These are phyloP conservation scores for Eurypyga helias DNA, from an alignment of 2,113 vertebrate genomes.

Conservation along the genomic window DNA sequence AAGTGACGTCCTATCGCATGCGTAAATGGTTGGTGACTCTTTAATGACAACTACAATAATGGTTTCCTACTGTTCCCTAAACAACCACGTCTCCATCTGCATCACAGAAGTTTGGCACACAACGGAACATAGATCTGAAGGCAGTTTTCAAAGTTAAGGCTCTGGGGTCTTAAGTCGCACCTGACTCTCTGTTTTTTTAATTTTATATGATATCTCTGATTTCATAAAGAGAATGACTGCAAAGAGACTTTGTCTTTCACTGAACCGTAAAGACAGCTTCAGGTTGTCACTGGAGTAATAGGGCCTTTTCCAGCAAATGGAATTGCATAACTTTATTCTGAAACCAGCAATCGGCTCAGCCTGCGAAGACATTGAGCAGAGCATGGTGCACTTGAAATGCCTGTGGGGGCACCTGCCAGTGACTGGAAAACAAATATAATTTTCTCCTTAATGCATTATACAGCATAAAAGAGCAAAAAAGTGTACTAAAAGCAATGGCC, in stretches of 20 bases:
- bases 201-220: not conserved
- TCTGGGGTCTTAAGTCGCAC: not conserved
- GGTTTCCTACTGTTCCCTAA: not conserved
- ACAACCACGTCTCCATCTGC: not conserved
- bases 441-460: not conserved
- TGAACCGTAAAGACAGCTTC: not conserved
- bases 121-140: not conserved
- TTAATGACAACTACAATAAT: not conserved
- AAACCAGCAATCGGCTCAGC: not conserved
- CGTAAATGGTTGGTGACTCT: not conserved
- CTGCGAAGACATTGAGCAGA: not conserved
- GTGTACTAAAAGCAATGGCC: not conserved
- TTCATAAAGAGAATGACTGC: not conserved
- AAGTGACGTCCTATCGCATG: not conserved
- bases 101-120: not conserved
- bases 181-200: not conserved
- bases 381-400: not conserved
- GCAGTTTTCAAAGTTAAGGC: not conserved
- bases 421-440: not conserved
- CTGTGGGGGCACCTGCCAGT: not conserved
- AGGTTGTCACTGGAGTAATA: not conserved
- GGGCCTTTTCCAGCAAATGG: not conserved
- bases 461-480: not conserved
- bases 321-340: not conserved
- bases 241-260: not conserved